These are phyloP conservation scores for Magallana ariakensis DNA, from an alignment of 1,140 invertebrate genomes.

Conservation along the genomic window DNA sequence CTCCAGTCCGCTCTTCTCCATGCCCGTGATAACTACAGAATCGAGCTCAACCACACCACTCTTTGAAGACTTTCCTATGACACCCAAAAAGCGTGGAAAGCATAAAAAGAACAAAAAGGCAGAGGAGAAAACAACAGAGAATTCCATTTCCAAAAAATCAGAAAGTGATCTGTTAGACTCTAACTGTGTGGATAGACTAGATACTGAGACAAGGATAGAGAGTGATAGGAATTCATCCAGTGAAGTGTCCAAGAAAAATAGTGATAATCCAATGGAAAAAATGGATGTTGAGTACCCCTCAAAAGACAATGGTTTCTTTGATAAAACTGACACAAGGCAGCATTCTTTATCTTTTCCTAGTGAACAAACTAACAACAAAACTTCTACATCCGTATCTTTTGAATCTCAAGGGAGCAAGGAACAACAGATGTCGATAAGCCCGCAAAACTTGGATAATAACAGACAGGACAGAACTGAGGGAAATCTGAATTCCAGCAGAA, in stretches of 20 bases:
- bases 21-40: constrained; percentile 27
- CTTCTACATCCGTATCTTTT: not conserved
- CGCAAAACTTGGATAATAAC: not conserved
- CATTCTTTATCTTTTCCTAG: constrained; percentile 18
- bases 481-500: not conserved
- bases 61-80: constrained; percentile 26
- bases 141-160: not conserved
- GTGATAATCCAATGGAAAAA: constrained; percentile 4
- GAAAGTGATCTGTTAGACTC: constrained; percentile 15
- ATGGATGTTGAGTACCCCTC: constrained; percentile 14
- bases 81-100: constrained; percentile 39
- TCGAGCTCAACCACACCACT: constrained; percentile 17
- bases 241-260: constrained; percentile 16
- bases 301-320: constrained; percentile 4
- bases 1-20: constrained; percentile 32
- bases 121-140: constrained; percentile 9
- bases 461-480: not conserved
- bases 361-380: constrained; percentile 30
- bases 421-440: not conserved
- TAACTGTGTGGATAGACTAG: not conserved
- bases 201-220: constrained; percentile 1
- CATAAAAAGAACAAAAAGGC: constrained; percentile 35
- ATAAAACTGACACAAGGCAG: constrained; percentile 15
- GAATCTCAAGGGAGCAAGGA: constrained; percentile 30
- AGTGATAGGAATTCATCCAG: constrained; percentile 28